These are phyloP conservation scores for Tursiops truncatus DNA, from an alignment of 2,113 vertebrate species.

Conservation along the genomic window DNA sequence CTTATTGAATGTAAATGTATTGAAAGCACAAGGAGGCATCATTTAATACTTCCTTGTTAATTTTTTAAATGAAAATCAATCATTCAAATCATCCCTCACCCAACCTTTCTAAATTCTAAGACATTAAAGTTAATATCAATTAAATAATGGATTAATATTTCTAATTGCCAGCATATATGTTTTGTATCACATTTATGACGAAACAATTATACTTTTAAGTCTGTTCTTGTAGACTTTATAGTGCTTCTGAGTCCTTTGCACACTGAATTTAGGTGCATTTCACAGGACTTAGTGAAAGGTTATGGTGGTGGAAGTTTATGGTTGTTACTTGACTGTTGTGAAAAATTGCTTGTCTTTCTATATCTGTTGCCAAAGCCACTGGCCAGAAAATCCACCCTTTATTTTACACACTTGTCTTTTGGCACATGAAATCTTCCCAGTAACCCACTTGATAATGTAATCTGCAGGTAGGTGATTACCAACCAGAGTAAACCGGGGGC, in stretches of 20 bases:
- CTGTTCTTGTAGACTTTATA: background rate
- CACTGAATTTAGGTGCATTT: background rate
- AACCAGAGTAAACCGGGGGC: background rate
- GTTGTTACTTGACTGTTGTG: background rate
- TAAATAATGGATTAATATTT: slow-evolving; percentile 33
- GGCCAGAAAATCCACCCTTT: background rate
- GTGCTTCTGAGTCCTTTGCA: background rate
- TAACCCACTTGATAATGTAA: background rate
- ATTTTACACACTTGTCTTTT: background rate
- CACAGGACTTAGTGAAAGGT: background rate
- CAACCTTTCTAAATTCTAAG: background rate
- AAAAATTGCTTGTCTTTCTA: background rate
- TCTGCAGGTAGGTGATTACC: background rate
- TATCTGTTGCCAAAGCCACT: background rate
- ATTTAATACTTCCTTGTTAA: background rate
- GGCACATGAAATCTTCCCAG: background rate
- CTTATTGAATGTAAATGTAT: background rate
- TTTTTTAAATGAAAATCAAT: slow-evolving; percentile 26
- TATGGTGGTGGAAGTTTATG: background rate
- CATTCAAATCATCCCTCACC: background rate
- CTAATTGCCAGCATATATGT: background rate
- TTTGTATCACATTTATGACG: background rate
- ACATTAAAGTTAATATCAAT: slow-evolving; percentile 1
- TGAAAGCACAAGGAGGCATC: background rate
- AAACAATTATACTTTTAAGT: background rate